These are phyloP conservation scores for Oryzias celebensis DNA, from an alignment of 2,113 vertebrate species.

Conservation along the genomic window DNA sequence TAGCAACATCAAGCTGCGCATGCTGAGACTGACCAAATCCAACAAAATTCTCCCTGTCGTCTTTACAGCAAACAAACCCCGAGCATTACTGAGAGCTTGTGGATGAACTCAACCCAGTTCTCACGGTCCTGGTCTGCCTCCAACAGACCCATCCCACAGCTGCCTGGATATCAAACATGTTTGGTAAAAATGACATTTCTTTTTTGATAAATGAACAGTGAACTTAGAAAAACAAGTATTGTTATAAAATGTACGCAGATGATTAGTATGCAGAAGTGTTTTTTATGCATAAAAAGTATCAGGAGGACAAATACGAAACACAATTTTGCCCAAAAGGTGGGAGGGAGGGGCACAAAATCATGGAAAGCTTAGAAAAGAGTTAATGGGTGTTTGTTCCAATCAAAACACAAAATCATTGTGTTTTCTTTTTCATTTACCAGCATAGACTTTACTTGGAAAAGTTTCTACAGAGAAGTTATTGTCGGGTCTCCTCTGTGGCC, in stretches of 20 bases:
- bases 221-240: conserved; percentile 72
- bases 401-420: conserved; percentile 76
- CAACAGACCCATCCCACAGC: conserved; percentile 83
- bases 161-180: conserved; percentile 81
- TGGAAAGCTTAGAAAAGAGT: conserved; percentile 46
- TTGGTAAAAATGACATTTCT: conserved; percentile 77
- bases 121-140: conserved; percentile 81
- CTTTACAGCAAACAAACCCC: conserved; percentile 85
- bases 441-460: conserved; percentile 48
- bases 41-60: conserved; percentile 82
- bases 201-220: conserved; percentile 68
- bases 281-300: conserved; percentile 83
- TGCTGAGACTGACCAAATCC: conserved; percentile 94
- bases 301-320: conserved; percentile 82
- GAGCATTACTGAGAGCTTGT: conserved; percentile 78
- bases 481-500: no score
- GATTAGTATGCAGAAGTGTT: conserved; percentile 90
- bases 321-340: conserved; percentile 43
- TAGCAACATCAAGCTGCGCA: conserved; percentile 95
- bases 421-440: conserved; percentile 62
- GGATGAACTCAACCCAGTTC: conserved; percentile 80
- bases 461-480: conserved; percentile 34
- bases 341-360: no score
- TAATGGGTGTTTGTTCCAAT: conserved; percentile 78
- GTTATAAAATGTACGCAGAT: conserved; percentile 88